Conservation (phyloP, 2,888 invertebrate genomes). For the Agriotes lineatus region DNA sequence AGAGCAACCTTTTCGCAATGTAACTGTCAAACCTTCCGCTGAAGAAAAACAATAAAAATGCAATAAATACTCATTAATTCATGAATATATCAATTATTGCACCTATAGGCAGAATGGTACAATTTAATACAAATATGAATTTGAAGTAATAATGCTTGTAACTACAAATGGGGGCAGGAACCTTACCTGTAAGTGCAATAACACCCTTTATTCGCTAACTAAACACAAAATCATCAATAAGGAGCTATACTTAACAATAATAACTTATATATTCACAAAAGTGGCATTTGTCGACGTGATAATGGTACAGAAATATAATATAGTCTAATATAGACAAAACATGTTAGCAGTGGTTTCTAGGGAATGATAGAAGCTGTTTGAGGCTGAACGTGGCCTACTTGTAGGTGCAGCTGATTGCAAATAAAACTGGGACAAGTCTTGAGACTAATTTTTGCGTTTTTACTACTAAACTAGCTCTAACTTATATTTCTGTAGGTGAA, state of each 20-base stretch:
- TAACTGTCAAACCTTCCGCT: too few species aligned
- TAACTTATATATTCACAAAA: conserved; percentile 30
- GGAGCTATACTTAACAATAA: conserved; percentile 25
- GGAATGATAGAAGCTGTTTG: conserved; percentile 56
- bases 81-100: not conserved
- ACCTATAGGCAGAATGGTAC: conserved; percentile 3
- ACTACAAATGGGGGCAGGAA: conserved; percentile 50
- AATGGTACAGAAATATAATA: not conserved
- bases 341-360: conserved; percentile 41
- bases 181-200: conserved; percentile 40
- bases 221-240: conserved; percentile 30
- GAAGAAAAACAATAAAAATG: not conserved
- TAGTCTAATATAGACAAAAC: conserved; percentile 22
- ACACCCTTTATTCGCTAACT: conserved; percentile 30
- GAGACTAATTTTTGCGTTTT: too few species aligned
- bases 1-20: too few species aligned
- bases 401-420: too few species aligned
- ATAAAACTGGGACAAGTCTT: too few species aligned
- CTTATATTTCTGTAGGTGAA: too few species aligned
- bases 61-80: not conserved
- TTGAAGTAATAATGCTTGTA: conserved; percentile 60
- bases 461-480: too few species aligned
- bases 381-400: conserved; percentile 56
- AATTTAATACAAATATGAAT: conserved; percentile 59
- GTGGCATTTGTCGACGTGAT: conserved; percentile 3